Evolutionary conservation across 2,113 vertebrate species (phyloP), one percentile per base, ranked within the genome.

Genomic region (Calidris pugnax): DNA sequence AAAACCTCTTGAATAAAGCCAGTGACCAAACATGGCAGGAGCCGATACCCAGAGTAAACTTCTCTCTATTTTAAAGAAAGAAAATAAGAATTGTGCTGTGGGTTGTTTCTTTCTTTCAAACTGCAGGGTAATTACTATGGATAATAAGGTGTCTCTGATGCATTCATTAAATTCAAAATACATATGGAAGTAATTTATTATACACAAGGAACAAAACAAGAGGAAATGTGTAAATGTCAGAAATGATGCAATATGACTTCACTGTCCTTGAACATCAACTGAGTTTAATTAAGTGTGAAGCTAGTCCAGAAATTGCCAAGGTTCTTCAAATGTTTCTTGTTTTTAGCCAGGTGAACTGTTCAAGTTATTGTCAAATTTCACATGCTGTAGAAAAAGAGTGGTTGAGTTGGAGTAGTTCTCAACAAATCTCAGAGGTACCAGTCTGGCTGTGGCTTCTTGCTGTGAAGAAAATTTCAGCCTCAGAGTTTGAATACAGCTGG

Each of bases 131-230:
- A 69, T 78, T 64, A 30, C 30, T 51, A 21, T 43, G 35, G 72
- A 64, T 59, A 75, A 63, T 69, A 50, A 63, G 71, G 24, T 9
- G 28, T 80, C 73, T 55, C 79, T 71, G 55, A 83, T 73, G 67
- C 57, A 53, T 77, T 84, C 67, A 59, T 79, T 87, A 71, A 68
- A 84, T 87, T 84, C 30, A 48, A 59, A 87, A 84, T 77, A 83
- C 83, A 90, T 79, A 24, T 87, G 77, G 87, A 90, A 84, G 62
- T 80, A 75, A 84, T 90, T 83, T 84, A 75, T 87, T 64, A 81
- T 37, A 89, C 74, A 30, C 60, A 83, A 74, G 63, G 66, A 87
- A 87, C 47, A 81, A 90, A 93, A 87, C 60, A 83, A 78, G 56
- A 56, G 39, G 68, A 86, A 87, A 39, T 63, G 62, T 69, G 51